Evolutionary conservation across 2,797 vertebrate genomes (phyloP).

Genomic region (Orestias chungarensis): DNA sequence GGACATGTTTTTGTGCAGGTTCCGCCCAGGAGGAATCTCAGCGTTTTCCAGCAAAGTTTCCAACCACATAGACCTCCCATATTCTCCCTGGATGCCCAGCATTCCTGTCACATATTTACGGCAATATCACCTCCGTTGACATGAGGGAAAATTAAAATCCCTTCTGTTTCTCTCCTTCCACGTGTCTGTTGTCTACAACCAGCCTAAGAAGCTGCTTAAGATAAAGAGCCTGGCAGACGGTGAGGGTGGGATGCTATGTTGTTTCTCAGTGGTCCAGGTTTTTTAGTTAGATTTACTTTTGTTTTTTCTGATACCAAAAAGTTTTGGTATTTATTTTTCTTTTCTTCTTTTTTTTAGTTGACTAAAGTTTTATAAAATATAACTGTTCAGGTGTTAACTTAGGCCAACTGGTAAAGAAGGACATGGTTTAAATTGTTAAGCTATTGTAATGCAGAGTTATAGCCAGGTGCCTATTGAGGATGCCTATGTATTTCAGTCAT

Average conservation of each 20-base stretch:
- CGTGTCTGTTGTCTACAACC: neutral
- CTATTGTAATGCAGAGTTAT: too few species aligned
- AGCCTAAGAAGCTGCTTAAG: neutral
- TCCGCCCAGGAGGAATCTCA: neutral
- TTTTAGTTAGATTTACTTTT: neutral
- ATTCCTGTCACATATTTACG: neutral
- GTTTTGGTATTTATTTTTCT: too few species aligned
- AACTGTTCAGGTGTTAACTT: too few species aligned
- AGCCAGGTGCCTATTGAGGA: too few species aligned
- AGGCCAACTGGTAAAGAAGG: too few species aligned
- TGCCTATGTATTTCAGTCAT: too few species aligned
- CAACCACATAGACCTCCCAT: neutral
- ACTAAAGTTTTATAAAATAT: too few species aligned
- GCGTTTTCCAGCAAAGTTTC: neutral
- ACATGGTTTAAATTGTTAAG: too few species aligned
- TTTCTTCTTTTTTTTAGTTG: too few species aligned
- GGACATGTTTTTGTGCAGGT: neutral
- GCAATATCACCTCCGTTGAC: neutral
- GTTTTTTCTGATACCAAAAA: too few species aligned
- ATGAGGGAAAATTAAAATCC: neutral
- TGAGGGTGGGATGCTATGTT: neutral
- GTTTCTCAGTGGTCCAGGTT: neutral
- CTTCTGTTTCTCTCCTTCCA: neutral
- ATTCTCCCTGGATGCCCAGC: neutral
- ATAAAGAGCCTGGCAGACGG: neutral